Evolutionary conservation across 2,888 invertebrate genomes (phyloP).

Genomic region (Gastrophysa polygoni): DNA sequence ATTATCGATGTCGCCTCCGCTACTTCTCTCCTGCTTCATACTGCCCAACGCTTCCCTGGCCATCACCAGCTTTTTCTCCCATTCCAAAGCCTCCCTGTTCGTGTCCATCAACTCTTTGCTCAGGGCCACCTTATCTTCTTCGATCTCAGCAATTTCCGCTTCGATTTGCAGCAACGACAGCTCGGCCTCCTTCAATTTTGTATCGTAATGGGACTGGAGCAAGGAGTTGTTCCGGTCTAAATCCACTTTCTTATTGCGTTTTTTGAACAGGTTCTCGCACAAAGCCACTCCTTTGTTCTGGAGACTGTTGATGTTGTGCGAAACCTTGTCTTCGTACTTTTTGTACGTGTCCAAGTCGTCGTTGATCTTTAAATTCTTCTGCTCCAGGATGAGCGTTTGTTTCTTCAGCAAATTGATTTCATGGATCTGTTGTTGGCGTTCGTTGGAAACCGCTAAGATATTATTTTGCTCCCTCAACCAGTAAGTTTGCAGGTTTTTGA

Average conservation of each 20-base stretch:
- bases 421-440: conserved; percentile 70
- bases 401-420: conserved; percentile 75
- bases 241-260: conserved; percentile 61
- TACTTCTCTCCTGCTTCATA: conserved; percentile 68
- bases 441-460: conserved; percentile 71
- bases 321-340: conserved; percentile 64
- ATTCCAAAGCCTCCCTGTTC: conserved; percentile 74
- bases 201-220: conserved; percentile 58
- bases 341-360: conserved; percentile 66
- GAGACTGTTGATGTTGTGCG: conserved; percentile 65
- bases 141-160: conserved; percentile 69
- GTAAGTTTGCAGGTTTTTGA: conserved; percentile 70
- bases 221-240: conserved; percentile 64
- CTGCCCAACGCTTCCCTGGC: conserved; percentile 74
- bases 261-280: conserved; percentile 64
- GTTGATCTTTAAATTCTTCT: conserved; percentile 74
- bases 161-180: conserved; percentile 69
- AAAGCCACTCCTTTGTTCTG: conserved; percentile 67
- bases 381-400: conserved; percentile 71
- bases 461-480: conserved; percentile 81
- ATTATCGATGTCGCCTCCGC: conserved; percentile 72
- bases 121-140: conserved; percentile 69
- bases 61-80: conserved; percentile 80
- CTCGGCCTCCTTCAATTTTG: conserved; percentile 69
- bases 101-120: conserved; percentile 68